Base-by-base conservation (phyloP, 2,797 vertebrate genomes). In the Catamblyrhynchus diadema region DNA sequence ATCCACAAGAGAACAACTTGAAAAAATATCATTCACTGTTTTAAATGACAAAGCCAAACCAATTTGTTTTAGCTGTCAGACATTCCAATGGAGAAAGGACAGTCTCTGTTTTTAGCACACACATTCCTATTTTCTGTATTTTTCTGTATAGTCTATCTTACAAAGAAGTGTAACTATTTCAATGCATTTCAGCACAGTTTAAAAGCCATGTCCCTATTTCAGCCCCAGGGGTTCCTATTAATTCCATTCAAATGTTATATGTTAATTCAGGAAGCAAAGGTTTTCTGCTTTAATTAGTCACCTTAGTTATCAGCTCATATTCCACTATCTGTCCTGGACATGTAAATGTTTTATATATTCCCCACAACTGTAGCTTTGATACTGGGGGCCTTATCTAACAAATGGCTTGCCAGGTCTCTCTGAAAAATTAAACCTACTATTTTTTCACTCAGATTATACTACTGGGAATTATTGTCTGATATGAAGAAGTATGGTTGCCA, bases 271-370 rank as follows among this genome's bases (percentile, higher is more conserved):
- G 70, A 94, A 88, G 88, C 39, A 75, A 93, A 66, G 57, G 51
- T 57, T 89, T 92, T 74, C 67, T 90, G 35, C 41, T 94, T 86
- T 88, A 94, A 91, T 92, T 94, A 92, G 62, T 45, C 61, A 86
- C 60, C 61, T 84, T 44, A 44, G 44, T 44, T 91, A 82, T 48
- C 72, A 60, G 28, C 69, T 81, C 47, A 28, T 56, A 87, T 77
- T 82, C 16, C 33, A 25, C 39, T 45, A 20, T 39, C 53, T 60
- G 21, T 61, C n/a, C n/a, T 35, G 19, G 44, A 61, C 54, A 51
- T 10, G 27, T 51, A 86, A 67, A 59, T 6, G 1, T 51, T 90
- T 78, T 70, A 39, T 57, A 44, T 72, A 51, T 60, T 81, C 25
- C 16, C 12, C 22, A 39, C 33, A 74, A 86, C 39, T 21, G 19